Conservation (phyloP, 1,140 invertebrate genomes). For the Odontomachus brunneus region DNA sequence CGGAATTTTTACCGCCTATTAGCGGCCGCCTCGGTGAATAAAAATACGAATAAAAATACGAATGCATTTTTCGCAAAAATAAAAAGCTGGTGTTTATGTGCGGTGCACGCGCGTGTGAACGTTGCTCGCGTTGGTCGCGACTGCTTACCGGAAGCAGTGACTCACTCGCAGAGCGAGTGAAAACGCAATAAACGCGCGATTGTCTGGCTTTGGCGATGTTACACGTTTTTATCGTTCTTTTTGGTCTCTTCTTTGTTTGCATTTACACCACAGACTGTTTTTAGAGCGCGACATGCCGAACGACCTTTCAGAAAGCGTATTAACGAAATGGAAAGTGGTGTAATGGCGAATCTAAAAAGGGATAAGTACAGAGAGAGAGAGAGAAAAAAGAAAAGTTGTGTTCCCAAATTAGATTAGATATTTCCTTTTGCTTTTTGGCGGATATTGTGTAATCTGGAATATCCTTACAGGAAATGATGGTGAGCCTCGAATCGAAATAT, state of each 20-base stretch:
- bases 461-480: not conserved
- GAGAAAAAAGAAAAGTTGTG: not conserved
- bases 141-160: constrained; percentile 45
- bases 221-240: constrained; percentile 19
- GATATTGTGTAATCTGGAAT: not conserved
- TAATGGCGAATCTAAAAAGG: constrained; percentile 47
- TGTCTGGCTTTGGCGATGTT: constrained; percentile 38
- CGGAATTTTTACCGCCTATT: constrained; percentile 39
- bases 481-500: not conserved
- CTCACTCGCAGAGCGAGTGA: constrained; percentile 49
- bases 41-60: constrained; percentile 31
- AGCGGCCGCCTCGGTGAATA: constrained; percentile 17
- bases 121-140: constrained; percentile 23
- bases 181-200: constrained; percentile 49
- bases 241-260: no score
- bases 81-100: constrained; percentile 24
- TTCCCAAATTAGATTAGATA: not conserved
- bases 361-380: not conserved
- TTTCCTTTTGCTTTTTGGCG: not conserved
- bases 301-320: constrained; percentile 50
- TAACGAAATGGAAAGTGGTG: constrained; percentile 65
- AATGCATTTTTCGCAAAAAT: constrained; percentile 30
- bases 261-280: not conserved
- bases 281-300: constrained; percentile 11
- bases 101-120: constrained; percentile 23